phyloP scores from a whole-genome alignment of 2,888 invertebrate species.

The Liposcelis brunnea region DNA sequence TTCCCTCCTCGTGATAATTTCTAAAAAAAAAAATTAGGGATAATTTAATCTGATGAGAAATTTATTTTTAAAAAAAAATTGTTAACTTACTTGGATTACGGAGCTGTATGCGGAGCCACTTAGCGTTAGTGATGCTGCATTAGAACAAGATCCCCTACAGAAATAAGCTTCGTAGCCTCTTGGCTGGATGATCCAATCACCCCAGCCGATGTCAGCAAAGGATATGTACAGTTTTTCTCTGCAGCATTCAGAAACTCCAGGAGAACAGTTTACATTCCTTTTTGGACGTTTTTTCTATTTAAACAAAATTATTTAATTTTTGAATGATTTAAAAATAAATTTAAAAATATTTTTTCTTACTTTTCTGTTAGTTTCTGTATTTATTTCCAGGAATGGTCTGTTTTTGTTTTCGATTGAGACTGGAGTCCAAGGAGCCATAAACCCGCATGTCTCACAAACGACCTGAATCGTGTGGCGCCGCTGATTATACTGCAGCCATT shows the following conservation, averaged over 20 bases:
- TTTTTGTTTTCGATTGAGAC: conserved; percentile 51
- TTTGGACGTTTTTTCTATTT: conserved; percentile 34
- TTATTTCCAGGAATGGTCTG: conserved; percentile 61
- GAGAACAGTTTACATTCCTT: conserved; percentile 49
- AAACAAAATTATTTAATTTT: conserved; percentile 1
- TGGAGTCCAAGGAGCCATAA: conserved; percentile 42
- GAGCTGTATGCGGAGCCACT: conserved; percentile 49
- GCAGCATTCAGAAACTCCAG: conserved; percentile 60
- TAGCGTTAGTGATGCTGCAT: conserved; percentile 49
- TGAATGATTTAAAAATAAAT: background rate
- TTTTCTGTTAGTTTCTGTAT: conserved; percentile 53
- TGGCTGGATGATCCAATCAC: conserved; percentile 72
- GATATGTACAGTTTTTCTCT: conserved; percentile 65
- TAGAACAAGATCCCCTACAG: conserved; percentile 64
- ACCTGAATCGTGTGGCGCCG: conserved; percentile 55
- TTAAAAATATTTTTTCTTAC: conserved; percentile 19
- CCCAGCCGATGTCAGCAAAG: conserved; percentile 74
- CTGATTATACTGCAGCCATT: conserved; percentile 54
- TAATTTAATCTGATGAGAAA: too few species aligned
- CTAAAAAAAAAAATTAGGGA: conserved; percentile 34
- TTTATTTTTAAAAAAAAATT: background rate
- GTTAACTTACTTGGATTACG: conserved; percentile 47
- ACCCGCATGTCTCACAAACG: conserved; percentile 59
- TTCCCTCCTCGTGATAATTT: conserved; percentile 40
- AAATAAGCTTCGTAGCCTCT: conserved; percentile 74